Evolutionary conservation across 1,140 invertebrate genomes (phyloP).

Genomic region (Geopemphigus sp.): DNA sequence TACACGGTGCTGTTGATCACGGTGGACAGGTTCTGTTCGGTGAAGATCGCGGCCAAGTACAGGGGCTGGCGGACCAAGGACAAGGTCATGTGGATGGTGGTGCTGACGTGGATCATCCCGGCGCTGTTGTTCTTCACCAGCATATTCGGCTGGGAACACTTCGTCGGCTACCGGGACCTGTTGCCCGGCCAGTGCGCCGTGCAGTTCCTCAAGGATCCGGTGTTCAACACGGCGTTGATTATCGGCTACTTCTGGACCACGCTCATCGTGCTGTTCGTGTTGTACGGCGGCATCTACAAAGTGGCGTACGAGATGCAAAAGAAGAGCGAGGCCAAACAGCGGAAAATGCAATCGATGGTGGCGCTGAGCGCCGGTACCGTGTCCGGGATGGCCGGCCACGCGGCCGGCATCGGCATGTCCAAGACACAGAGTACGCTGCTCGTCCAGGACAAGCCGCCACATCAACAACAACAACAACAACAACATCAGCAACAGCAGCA

Average conservation of each 20-base stretch:
- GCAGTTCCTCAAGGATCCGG: constrained; percentile 95
- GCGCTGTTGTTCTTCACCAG: constrained; percentile 95
- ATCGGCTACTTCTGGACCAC: constrained; percentile 99
- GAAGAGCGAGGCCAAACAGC: constrained; percentile 91
- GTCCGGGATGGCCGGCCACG: constrained; percentile 83
- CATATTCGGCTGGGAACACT: constrained; percentile 99
- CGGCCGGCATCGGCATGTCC: constrained; percentile 71
- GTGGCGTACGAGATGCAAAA: constrained; percentile 98
- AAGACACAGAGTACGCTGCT: constrained; percentile 53
- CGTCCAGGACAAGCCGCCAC: constrained; percentile 23
- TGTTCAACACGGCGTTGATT: constrained; percentile 96
- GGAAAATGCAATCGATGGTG: constrained; percentile 92
- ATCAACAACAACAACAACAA: neutral
- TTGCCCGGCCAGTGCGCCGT: constrained; percentile 89
- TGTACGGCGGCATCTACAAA: constrained; percentile 97
- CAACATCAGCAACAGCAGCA: neutral
- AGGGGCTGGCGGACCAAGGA: constrained; percentile 94
- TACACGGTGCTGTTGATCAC: constrained; percentile 99
- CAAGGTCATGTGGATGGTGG: constrained; percentile 87
- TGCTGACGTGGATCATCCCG: constrained; percentile 98
- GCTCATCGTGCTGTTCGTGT: constrained; percentile 83
- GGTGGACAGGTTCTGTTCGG: constrained; percentile 97
- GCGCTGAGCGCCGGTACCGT: constrained; percentile 82
- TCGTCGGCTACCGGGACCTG: constrained; percentile 86
- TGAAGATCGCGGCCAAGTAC: constrained; percentile 97